Evolutionary conservation across 2,888 invertebrate species (phyloP), one percentile per base, ranked within the genome.

Genomic region (Dendrolimus pini): DNA sequence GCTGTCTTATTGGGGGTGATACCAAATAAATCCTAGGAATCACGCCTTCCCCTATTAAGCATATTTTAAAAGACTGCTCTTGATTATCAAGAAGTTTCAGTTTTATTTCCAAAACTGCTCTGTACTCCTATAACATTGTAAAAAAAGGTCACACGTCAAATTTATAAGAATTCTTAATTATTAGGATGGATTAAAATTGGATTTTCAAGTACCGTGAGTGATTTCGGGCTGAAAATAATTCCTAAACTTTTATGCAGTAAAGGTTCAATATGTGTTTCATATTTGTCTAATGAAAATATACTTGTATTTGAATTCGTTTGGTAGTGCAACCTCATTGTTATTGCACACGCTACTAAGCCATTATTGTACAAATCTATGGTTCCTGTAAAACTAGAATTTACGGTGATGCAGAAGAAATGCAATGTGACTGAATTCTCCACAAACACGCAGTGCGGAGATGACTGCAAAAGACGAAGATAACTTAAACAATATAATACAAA

Each of bases 361-460:
- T 85, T 85, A 60, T 90, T 90, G 59, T 88, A 90, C 13, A 90
- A 74, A 63, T 89, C 87, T 54, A 90, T 80, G 0, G 66, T 64
- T 13, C 78, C 89, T 30, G 67, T 71, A 62, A 82, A 77, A 58
- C 65, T 79, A 0, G 84, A 76, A 59, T 89, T 80, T 7, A 89
- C 82, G 14, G 76, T 85, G 7, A 89, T 83, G 60, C 83, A 80
- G 65, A 84, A 87, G 66, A 89, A 90, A 67, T 89, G 77, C 54
- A 90, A 66, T 2, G 86, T 83, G 12, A 83, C 88, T 0, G 88
- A 83, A 61, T 89, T 86, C 68, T 90, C 90, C 8, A 75, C 78
- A 62, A 90, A 89, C 2, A 90, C 83, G 59, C 89, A 89, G 70
- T 90, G 90, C 9, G 89, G 81, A 7, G 82, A 79, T 6, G 85